phyloP scores from a whole-genome alignment of 2,888 invertebrate species.

The Mimumesa dahlbomi region DNA sequence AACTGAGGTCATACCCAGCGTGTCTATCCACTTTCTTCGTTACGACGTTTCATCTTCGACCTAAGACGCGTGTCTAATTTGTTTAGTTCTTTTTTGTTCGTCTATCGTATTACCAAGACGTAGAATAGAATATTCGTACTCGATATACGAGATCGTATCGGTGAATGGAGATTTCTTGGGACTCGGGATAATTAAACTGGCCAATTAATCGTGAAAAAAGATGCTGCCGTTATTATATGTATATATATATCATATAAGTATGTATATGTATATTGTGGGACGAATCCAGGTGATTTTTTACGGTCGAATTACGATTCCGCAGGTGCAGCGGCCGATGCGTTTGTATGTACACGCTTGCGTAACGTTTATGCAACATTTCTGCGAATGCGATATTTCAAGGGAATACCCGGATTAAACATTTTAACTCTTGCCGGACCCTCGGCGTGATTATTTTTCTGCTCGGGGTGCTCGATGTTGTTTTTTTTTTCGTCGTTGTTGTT shows the following conservation, averaged over 20 bases:
- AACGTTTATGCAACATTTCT: conserved; percentile 26
- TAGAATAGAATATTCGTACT: too few species aligned
- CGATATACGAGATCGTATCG: too few species aligned
- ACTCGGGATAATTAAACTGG: background rate
- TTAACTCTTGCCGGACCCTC: background rate
- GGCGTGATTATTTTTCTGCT: background rate
- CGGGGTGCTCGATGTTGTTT: background rate
- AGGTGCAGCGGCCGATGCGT: conserved; percentile 13
- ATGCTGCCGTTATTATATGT: background rate
- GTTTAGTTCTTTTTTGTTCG: too few species aligned
- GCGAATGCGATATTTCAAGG: background rate
- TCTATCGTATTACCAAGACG: too few species aligned
- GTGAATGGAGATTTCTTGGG: too few species aligned
- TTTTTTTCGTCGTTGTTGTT: too few species aligned
- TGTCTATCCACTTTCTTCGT: background rate
- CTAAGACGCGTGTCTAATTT: too few species aligned
- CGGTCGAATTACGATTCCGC: background rate
- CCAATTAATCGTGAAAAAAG: background rate
- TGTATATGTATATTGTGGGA: background rate
- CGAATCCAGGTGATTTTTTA: background rate
- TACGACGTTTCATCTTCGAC: background rate
- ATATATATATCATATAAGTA: background rate
- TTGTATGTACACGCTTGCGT: conserved; percentile 18
- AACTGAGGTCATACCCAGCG: conserved; percentile 37
- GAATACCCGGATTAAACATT: background rate